Evolutionary conservation across 2,113 vertebrate genomes (phyloP).

Genomic region (Chaetodon trifascialis): DNA sequence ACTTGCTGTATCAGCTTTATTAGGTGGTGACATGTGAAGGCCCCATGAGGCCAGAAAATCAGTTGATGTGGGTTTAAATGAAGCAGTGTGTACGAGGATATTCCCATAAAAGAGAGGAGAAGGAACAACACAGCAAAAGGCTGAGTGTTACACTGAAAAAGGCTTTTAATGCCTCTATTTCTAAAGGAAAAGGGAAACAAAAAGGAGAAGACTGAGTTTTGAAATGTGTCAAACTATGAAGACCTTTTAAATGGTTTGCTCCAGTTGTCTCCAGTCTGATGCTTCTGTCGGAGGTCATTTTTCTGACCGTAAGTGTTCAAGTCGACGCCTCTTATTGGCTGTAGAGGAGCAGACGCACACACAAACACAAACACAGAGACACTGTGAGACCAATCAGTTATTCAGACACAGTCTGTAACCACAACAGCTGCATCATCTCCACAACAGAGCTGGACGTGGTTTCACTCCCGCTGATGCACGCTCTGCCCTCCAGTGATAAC

Average conservation of each 20-base stretch:
- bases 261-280: not conserved
- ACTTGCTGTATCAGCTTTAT: too few relatives aligned
- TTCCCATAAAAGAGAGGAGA: not conserved
- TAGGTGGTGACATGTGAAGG: too few relatives aligned
- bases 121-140: not conserved
- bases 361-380: slow-evolving; percentile 5
- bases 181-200: too few relatives aligned
- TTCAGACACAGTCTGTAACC: slow-evolving; percentile 55
- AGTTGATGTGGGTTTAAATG: too few relatives aligned
- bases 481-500: slow-evolving; percentile 42
- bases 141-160: not conserved
- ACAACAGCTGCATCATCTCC: slow-evolving; percentile 73
- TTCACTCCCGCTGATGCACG: slow-evolving; percentile 41
- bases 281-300: not conserved
- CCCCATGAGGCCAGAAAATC: too few relatives aligned
- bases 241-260: not conserved
- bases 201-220: too few relatives aligned
- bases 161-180: too few relatives aligned
- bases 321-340: not conserved
- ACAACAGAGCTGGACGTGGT: slow-evolving; percentile 65
- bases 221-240: not conserved
- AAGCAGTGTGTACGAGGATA: too few relatives aligned
- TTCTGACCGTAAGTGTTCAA: not conserved
- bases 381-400: slow-evolving; percentile 40
- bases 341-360: not conserved